These are phyloP conservation scores for Spisula solida DNA, from an alignment of 2,888 invertebrate species.

Conservation along the genomic window DNA sequence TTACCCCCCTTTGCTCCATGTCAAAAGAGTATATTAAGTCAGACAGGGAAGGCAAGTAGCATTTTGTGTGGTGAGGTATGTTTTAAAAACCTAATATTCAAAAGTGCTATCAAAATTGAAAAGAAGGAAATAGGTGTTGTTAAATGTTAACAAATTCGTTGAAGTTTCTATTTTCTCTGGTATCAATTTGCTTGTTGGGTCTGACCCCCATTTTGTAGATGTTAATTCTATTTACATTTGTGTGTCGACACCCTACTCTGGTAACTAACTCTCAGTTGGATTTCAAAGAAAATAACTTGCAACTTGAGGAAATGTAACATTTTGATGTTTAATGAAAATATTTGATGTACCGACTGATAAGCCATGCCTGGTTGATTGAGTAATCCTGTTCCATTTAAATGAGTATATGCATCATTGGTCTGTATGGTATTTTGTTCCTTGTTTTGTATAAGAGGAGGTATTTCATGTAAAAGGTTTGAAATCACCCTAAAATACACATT, in stretches of 20 bases:
- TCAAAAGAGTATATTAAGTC: too few relatives aligned
- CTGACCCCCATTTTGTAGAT: slow-evolving; percentile 10
- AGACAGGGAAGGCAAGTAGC: too few relatives aligned
- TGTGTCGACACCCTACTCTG: slow-evolving; percentile 19
- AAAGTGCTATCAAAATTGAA: not conserved
- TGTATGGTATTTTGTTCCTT: too few relatives aligned
- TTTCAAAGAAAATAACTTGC: slow-evolving; percentile 30
- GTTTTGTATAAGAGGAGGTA: not conserved
- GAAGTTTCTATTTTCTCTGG: not conserved
- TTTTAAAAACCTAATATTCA: not conserved
- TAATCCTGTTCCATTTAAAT: slow-evolving; percentile 2
- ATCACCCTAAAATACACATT: not conserved
- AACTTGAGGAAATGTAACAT: slow-evolving; percentile 33
- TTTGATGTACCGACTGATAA: slow-evolving; percentile 58
- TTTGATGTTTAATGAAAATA: slow-evolving; percentile 44
- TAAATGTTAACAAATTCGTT: not conserved
- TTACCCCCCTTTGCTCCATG: not conserved
- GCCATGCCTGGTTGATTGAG: slow-evolving; percentile 59
- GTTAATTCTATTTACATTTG: slow-evolving; percentile 31
- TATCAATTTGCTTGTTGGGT: slow-evolving; percentile 17
- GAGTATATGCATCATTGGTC: not conserved
- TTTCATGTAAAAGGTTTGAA: not conserved
- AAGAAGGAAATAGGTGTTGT: not conserved
- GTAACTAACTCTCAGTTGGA: not conserved
- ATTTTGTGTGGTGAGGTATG: not conserved